Base-by-base conservation (phyloP, 2,113 vertebrate species). In the Siniperca chuatsi region DNA sequence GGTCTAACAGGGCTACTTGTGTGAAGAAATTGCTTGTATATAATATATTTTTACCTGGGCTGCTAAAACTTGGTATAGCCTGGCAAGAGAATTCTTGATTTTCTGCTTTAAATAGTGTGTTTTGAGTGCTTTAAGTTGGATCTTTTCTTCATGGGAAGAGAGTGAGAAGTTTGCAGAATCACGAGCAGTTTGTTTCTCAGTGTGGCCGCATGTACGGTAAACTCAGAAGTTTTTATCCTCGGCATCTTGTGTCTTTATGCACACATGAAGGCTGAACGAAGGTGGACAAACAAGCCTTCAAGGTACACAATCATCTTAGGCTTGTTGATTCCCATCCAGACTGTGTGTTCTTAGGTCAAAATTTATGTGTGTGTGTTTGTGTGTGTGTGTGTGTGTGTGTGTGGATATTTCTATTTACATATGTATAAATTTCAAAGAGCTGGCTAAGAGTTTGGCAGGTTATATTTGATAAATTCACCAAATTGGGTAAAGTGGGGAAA, bases 291-390 rank as follows among this genome's bases (percentile, higher is more conserved):
- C 81, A 84, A 62, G 16, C 44, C 70, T 40, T 48, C 5, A 25
- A 54, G 48, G 54, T 23, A 25, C 57, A 66, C 79, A 77, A 35
- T 75, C 75, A 64, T 68, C 80, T 67, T 57, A 58, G 11, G 75
- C 83, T 62, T 76, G 83, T 55, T 75, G 83, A 79, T 66, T 81
- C 46, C 29, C 78, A 33, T 61, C 55, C 65, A 52, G 8, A 40
- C 48, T 52, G 40, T 66, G 23, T 10, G 68, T n/a, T 78, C n/a
- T 29, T 4, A 33, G 82, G 80, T 79, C 89, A 86, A 76, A 71
- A 78, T 58, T 23, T n/a, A 7, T 46, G 60, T 48, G 57, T 55
- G 50, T 50, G 25, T n/a, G 69, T 42, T 12, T 35, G 15, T 60
- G 58, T 33, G 13, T 60, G 12, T 16, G 21, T 4, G 52, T 9